Base-by-base conservation (phyloP, 2,113 vertebrate species). In the Campylorhamphus procurvoides region DNA sequence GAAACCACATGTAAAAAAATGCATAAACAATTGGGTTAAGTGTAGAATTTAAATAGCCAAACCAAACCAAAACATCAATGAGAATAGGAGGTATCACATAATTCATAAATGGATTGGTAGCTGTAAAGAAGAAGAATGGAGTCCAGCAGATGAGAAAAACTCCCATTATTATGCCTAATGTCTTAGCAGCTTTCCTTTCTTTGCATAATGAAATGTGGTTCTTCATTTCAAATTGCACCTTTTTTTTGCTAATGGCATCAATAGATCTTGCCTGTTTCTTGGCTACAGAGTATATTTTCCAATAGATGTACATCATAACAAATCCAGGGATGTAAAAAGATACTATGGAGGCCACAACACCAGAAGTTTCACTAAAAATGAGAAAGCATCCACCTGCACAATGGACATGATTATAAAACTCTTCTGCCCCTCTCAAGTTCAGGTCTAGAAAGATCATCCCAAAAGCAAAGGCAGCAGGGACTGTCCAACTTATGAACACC, bases 1-100 rank as follows among this genome's bases (percentile, higher is more conserved):
- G 98, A 96, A 99, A 99, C 98, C 98, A 98, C 25, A 90, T 96
- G 82, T 98, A 98, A 96, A 98, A 98, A 96, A 98, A 98, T 11
- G 98, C 98, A 64, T 99, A 99, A 87, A 99, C 93, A 78, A 98
- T 92, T 67, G 98, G 98, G 71, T 99, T 99, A 59, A 98, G 97
- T 9, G 97, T 97, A 49, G 98, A 99, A 90, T 99, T 99, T 81
- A 99, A 97, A 69, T 99, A 99, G 58, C 98, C 98, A 82, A 98
- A 97, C 98, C 98, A 99, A 84, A 98, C 93, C 69, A 98, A 88
- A 47, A 90, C 90, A 85, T 98, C 98, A 55, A 96, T 97, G 85
- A 98, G 53, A 76, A 97, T 4, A 19, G 97, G 95, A 18, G 98
- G 98, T 49, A 97, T 94, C 22, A 90, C 35, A 4, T 99, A 98